Percentiles rank a stretch among this genome's conserved stretches.
Conservation (phyloP, 2,113 vertebrate genomes). For the Talpa occidentalis region DNA sequence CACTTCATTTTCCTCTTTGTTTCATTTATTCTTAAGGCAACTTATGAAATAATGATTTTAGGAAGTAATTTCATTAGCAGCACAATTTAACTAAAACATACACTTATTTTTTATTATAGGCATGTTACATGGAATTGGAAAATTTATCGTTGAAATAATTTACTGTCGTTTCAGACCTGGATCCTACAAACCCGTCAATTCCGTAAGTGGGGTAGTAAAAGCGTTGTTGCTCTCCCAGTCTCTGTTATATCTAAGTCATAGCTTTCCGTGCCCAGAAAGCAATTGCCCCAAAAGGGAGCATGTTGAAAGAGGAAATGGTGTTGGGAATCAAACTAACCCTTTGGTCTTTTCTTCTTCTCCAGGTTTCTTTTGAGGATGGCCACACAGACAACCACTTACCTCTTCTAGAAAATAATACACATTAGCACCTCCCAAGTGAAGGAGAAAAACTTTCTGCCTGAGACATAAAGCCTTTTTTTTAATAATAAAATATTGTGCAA, state of each 20-base stretch:
- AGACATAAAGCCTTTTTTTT: constrained; percentile 85
- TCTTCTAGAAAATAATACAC: constrained; percentile 86
- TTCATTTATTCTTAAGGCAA: constrained; percentile 26
- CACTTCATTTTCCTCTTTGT: neutral
- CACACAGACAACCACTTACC: constrained; percentile 89
- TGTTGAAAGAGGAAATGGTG: neutral
- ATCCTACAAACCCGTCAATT: constrained; percentile 85
- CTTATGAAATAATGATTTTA: constrained; percentile 34
- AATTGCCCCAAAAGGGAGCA: neutral
- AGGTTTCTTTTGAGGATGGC: constrained; percentile 86
- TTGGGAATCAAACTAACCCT: neutral
- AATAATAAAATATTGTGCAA: constrained; percentile 88
- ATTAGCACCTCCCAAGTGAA: constrained; percentile 82
- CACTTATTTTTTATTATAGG: constrained; percentile 86
- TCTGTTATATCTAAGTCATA: neutral
- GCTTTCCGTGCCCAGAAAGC: neutral
- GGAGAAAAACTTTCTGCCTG: constrained; percentile 80
- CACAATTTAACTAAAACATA: constrained; percentile 34
- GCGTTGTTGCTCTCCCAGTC: neutral
- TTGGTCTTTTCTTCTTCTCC: neutral
- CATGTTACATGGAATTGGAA: constrained; percentile 94
- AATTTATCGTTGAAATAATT: constrained; percentile 93
- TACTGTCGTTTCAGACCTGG: constrained; percentile 96
- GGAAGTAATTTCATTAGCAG: constrained; percentile 38
- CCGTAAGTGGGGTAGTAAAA: constrained; percentile 85